Conservation (phyloP, 2,113 vertebrate species). For the Cephalopholis sonnerati region DNA sequence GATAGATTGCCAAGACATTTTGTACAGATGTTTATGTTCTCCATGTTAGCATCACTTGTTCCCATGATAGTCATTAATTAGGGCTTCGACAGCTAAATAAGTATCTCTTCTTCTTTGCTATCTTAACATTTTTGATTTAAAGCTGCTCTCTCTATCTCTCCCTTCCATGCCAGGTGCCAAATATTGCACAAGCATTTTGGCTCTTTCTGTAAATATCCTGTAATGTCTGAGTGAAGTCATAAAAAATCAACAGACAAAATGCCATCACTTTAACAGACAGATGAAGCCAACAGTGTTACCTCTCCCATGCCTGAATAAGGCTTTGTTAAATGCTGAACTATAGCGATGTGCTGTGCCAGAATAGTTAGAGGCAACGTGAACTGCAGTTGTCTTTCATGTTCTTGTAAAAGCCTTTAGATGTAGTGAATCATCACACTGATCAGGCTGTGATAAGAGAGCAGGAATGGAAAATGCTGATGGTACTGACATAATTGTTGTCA, state of each 20-base stretch:
- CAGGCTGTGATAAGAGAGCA: conserved; percentile 17
- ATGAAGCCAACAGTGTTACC: not conserved
- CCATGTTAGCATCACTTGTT: not conserved
- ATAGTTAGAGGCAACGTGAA: not conserved
- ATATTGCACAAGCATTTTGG: not conserved
- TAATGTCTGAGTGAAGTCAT: not conserved
- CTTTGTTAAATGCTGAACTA: not conserved
- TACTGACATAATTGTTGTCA: conserved; percentile 30
- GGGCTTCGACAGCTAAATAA: not conserved
- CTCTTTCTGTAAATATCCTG: not conserved
- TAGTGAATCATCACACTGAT: conserved; percentile 32
- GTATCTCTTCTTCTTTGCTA: not conserved
- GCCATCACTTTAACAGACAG: not conserved
- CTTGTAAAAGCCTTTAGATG: conserved; percentile 16
- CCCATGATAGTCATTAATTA: not conserved
- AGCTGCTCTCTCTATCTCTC: not conserved
- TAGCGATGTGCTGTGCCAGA: not conserved
- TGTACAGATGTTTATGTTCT: not conserved
- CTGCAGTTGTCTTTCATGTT: not conserved
- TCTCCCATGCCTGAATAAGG: not conserved
- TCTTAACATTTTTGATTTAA: not conserved
- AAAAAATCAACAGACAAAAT: not conserved
- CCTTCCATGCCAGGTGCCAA: too few species aligned
- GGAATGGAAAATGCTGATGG: conserved; percentile 20
- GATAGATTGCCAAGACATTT: not conserved